Evolutionary conservation across 2,113 vertebrate species (phyloP).

Genomic region (Microtus ochrogaster): DNA sequence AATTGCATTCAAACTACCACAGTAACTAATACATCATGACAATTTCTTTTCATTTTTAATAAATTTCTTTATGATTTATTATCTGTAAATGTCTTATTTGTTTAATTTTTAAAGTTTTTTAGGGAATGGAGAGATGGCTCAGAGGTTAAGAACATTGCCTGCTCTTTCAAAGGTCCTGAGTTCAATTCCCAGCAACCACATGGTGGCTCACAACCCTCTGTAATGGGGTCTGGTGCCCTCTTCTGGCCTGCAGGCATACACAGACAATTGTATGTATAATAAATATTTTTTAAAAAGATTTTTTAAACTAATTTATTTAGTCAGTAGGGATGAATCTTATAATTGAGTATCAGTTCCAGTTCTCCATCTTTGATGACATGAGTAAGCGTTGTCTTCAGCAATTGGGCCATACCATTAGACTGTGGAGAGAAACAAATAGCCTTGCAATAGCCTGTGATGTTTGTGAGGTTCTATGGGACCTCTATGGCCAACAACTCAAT

Average conservation of each 20-base stretch:
- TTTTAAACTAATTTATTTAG: not conserved
- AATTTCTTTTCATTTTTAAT: not conserved
- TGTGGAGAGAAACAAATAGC: not conserved
- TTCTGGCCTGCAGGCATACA: no score
- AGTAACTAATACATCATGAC: not conserved
- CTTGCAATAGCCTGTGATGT: not conserved
- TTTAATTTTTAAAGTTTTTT: not conserved
- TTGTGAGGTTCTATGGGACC: not conserved
- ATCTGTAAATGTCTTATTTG: not conserved
- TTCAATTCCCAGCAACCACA: no score
- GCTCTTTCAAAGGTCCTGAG: no score
- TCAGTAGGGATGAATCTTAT: not conserved
- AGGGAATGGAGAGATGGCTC: no score
- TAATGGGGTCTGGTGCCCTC: no score
- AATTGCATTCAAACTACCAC: not conserved
- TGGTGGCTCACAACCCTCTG: no score
- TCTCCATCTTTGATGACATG: not conserved
- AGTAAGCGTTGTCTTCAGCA: not conserved
- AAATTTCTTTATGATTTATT: not conserved
- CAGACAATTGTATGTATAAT: no score
- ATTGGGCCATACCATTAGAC: not conserved
- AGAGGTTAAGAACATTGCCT: no score
- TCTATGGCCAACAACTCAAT: not conserved
- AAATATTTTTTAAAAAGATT: no score
- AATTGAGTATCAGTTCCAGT: not conserved